Conservation (phyloP, 2,113 vertebrate species). For the Aegotheles bennettii region DNA sequence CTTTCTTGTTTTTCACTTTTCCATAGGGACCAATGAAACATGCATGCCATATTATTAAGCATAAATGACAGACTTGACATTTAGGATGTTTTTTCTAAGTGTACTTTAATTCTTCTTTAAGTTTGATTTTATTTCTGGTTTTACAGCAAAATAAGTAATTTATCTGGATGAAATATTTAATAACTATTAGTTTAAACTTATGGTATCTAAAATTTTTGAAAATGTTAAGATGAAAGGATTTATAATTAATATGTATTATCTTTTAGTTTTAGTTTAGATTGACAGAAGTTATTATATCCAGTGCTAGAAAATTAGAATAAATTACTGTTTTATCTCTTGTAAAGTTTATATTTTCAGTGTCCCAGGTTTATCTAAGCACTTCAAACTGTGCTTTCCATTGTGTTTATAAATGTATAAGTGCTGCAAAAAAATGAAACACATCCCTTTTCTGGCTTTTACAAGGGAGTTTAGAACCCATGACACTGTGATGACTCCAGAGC, state of each 20-base stretch:
- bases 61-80: not conserved
- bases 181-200: not conserved
- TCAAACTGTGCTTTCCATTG: not conserved
- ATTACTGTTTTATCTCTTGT: not conserved
- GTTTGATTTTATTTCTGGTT: not conserved
- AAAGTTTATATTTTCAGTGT: not conserved
- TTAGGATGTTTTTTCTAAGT: not conserved
- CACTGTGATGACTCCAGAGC: not conserved
- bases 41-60: not conserved
- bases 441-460: not conserved
- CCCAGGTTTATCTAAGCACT: not conserved
- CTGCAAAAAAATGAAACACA: not conserved
- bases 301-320: not conserved
- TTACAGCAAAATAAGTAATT: not conserved
- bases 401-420: not conserved
- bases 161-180: not conserved
- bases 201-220: not conserved
- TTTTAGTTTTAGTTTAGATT: not conserved
- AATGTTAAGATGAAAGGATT: not conserved
- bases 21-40: not conserved
- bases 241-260: not conserved
- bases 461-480: not conserved
- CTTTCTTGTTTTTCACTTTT: not conserved
- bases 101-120: not conserved
- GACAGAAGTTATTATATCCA: not conserved